Evolutionary conservation across 2,797 vertebrate genomes (phyloP), one percentile per base, ranked within the genome.

Genomic region (Gymnothorax reevesii): DNA sequence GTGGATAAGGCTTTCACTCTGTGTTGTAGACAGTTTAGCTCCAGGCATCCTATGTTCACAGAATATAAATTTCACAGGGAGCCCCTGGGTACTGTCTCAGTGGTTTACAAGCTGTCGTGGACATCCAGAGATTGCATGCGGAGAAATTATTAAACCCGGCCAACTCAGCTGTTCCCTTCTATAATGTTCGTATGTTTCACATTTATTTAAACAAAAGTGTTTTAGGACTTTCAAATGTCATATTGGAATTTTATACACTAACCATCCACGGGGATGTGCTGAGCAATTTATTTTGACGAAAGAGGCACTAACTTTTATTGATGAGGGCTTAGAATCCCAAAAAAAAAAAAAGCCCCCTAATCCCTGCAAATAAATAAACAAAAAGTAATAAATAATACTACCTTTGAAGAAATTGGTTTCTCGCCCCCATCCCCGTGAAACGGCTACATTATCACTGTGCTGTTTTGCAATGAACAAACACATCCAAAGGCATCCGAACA

Each of bases 1-100:
- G 92, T 94, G 94, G 93, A 92, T 93, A 92, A 92, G 91, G 92
- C 91, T 92, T 93, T 92, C 90, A 91, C 90, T 92, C 91, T 88
- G 59, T 54, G 91, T 91, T 91, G 84, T 83, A 91, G 91, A 91
- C 90, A 87, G 85, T 84, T 90, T 90, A 93, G 92, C 92, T 89
- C 54, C 85, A 4, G 69, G 84, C 80, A 20, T 83, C 89, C 87
- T 9, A 87, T 87, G n/a, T 88, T 88, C 57, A 82, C 90, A 89
- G 91, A 93, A 94, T 92, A 90, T 89, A 91, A 88, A 93, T 91
- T 89, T 87, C 69, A 54, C 84, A 22, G 83, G 20, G 75, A 7
- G 87, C 83, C 79, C 86, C 86, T 49, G 55, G 69, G 57, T 60
- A 75, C 64, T 57, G 84, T 84, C 83, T 84, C 83, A 2, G 62